A percentile compares a stretch with the other conserved stretches of the same genome.
Conservation (phyloP, 2,888 invertebrate species). For the Volucella bombylans region DNA sequence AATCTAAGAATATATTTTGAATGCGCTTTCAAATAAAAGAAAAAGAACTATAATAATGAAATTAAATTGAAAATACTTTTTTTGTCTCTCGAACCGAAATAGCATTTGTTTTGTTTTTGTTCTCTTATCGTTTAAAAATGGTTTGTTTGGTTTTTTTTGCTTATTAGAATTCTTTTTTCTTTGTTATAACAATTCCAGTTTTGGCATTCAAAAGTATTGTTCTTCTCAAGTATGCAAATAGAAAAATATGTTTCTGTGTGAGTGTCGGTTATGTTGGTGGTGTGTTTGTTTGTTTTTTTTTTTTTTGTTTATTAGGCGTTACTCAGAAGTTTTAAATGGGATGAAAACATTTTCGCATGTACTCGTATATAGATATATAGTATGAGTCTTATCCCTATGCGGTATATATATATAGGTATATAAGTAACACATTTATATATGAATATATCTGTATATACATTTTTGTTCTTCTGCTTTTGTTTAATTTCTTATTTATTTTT, state of each 20-base stretch:
- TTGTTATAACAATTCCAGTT: constrained; percentile 65
- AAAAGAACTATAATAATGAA: neutral
- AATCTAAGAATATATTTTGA: neutral
- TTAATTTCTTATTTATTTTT: constrained; percentile 54
- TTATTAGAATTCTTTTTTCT: constrained; percentile 12
- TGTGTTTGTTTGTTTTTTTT: constrained; percentile 12
- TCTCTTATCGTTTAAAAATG: constrained; percentile 6
- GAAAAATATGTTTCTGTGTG: constrained; percentile 48
- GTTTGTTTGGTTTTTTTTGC: constrained; percentile 16
- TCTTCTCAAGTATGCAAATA: constrained; percentile 55
- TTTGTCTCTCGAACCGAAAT: constrained; percentile 34
- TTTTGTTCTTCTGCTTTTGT: constrained; percentile 42
- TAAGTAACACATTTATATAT: constrained; percentile 72
- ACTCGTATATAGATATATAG: constrained; percentile 56
- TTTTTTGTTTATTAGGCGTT: constrained; percentile 37
- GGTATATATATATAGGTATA: constrained; percentile 52
- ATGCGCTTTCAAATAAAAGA: neutral
- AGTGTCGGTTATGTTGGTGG: neutral
- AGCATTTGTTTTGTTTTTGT: constrained; percentile 16
- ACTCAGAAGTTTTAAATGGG: constrained; percentile 32
- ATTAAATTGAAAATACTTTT: constrained; percentile 20
- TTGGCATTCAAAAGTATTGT: constrained; percentile 66
- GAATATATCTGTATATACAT: constrained; percentile 47
- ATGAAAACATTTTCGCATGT: constrained; percentile 52
- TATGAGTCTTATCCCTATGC: constrained; percentile 66